Base-by-base conservation (phyloP, 1,140 invertebrate species). In the Palaemon carinicauda region DNA sequence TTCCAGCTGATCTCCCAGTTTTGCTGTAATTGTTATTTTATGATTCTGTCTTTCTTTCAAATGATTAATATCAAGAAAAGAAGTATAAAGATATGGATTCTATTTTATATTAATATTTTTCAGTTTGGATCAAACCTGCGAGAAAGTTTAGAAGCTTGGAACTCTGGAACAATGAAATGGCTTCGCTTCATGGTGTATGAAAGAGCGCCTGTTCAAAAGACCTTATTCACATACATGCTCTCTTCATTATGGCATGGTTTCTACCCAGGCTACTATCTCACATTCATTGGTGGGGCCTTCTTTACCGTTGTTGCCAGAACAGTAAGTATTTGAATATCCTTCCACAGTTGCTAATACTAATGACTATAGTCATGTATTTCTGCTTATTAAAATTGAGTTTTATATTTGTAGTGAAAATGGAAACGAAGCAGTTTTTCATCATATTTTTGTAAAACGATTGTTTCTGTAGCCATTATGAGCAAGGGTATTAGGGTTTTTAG, bases 191-290 rank as follows among this genome's bases (percentile, higher is more conserved):
- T 97, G 14, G 96, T 96, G 86, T 99, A 98, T 92, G 96, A 97
- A 90, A 94, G 98, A 89, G 29, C 69, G 69, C 31, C 54, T 1
- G 21, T 19, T 9, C 82, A 82, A 52, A 81, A 82, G 73, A 83
- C 80, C 7, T 69, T 56, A 14, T 31, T 82, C 71, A 98, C 84
- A 0, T 99, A 98, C 92, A 92, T 94, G 1, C 92, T 98, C 71
- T 98, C 97, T 31, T 97, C 97, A 21, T 91, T 99, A 29, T 99
- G 98, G 98, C 98, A 99, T 92, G 98, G 96, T 81, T 98, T 98
- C 91, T 97, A 98, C 92, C 97, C 97, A 9, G 98, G 98, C 17
- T 99, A 99, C 92, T 99, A 99, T 91, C 91, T 99, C 53, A 98
- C 97, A 1, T 99, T 99, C 92, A 93, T 96, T 33, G 95, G 94